Percentiles rank a stretch among this genome's conserved stretches.
Evolutionary conservation across 2,888 invertebrate genomes (phyloP).

Genomic region (Plebejus anna): DNA sequence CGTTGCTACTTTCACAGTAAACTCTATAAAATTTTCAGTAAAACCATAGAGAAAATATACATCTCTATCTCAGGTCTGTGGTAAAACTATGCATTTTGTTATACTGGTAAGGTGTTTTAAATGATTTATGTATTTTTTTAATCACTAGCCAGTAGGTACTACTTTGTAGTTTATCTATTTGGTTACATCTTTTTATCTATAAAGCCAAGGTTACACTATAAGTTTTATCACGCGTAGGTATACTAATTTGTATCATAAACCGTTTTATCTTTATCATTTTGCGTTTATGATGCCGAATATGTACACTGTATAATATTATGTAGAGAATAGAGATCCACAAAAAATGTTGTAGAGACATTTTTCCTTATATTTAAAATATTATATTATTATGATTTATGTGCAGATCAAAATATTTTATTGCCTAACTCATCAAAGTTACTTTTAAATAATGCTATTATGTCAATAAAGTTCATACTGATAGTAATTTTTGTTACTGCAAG

Average conservation of each 20-base stretch:
- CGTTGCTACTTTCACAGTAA: no score
- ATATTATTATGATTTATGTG: no score
- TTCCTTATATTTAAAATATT: background rate
- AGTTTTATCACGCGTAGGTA: background rate
- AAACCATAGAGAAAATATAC: no score
- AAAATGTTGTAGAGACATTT: background rate
- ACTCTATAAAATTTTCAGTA: no score
- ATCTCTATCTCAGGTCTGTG: no score
- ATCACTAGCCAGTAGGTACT: background rate
- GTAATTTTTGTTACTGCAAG: no score
- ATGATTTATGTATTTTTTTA: background rate
- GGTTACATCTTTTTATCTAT: constrained; percentile 11
- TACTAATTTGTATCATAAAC: background rate
- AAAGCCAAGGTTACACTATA: background rate
- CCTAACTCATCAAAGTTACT: background rate
- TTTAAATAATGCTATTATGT: no score
- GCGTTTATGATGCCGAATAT: background rate
- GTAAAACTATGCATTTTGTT: no score
- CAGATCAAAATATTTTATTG: background rate
- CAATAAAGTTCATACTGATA: no score
- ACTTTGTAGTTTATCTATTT: background rate
- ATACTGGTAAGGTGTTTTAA: no score
- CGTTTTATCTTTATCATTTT: background rate
- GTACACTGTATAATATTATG: background rate
- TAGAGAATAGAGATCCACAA: background rate